Conservation (phyloP, 2,888 invertebrate genomes). For the Dolichopus griseipennis region DNA sequence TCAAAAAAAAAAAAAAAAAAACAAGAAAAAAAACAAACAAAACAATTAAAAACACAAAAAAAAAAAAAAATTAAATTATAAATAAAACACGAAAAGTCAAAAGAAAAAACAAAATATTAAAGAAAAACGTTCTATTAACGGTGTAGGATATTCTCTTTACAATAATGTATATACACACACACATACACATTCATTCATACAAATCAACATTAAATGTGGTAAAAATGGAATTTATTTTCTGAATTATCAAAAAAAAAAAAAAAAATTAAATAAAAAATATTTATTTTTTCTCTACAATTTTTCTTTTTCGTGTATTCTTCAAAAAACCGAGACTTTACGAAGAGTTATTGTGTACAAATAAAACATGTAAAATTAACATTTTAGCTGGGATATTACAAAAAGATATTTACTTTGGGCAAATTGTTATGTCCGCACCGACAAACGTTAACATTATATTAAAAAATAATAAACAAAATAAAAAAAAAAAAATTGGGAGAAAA, state of each 20-base stretch:
- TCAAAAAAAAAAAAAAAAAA: not conserved
- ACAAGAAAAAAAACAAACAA: not conserved
- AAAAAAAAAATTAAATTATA: not conserved
- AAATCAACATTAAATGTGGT: no score
- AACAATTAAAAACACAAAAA: no score
- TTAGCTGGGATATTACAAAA: not conserved
- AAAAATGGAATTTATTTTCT: no score
- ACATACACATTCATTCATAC: no score
- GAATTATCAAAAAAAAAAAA: no score
- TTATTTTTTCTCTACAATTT: no score
- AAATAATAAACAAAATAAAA: not conserved
- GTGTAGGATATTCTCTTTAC: not conserved
- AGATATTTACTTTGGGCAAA: slow-evolving; percentile 8
- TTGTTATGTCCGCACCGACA: slow-evolving; percentile 10
- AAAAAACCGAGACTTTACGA: no score
- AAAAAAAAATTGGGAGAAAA: no score
- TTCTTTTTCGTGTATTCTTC: no score
- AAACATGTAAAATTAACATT: slow-evolving; percentile 11
- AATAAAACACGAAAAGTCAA: not conserved
- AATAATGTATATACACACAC: not conserved
- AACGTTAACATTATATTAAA: not conserved
- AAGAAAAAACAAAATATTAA: no score
- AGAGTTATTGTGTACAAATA: not conserved
- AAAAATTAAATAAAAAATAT: no score
- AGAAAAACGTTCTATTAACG: not conserved